Base-by-base conservation (phyloP, 2,113 vertebrate species). In the Cyprinodon variegatus region DNA sequence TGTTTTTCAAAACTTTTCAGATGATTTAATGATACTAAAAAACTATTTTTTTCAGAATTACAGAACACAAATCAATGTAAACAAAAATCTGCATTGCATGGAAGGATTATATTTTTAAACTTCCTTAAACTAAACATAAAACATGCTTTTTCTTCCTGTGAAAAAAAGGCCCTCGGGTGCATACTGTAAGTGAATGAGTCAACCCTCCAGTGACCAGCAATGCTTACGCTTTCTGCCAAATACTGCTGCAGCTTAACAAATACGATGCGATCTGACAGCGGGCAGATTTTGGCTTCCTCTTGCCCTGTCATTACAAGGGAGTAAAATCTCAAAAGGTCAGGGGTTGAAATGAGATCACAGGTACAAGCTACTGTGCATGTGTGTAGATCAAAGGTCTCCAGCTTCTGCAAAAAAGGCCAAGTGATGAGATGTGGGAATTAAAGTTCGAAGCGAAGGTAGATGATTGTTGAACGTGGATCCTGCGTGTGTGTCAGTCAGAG, bases 251-350 rank as follows among this genome's bases (percentile, higher is more conserved):
- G 79, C 78, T 70, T 66, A 73, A 83, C 74, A 77, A 80, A 80
- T 70, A 71, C 53, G 67, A 90, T 65, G 64, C 78, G 65, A 65
- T 77, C 61, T 29, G 20, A 60, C 77, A 79, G 72, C 50, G 74
- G 77, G 72, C 38, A 68, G 43, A 78, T 71, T 82, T 75, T 36
- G 50, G 71, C 76, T 75, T 82, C 72, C 78, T 50, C 74, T 64
- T 40, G 53, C 48, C 5, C 62, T 38, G 70, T 83, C 72, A 73
- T 78, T 79, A 78, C 76, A 29, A 65, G 65, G 73, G 78, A 75
- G 64, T 78, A 57, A 86, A 83, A 81, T 22, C 77, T 40, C 46
- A 59, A 84, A 90, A 91, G 89, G 88, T 90, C 86, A 89, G 57
- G 78, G 76, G 68, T 78, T 78, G 59, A 88, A 88, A 85, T 82